Base-by-base conservation (phyloP, 2,113 vertebrate species). In the Corythornis madagascariensis region DNA sequence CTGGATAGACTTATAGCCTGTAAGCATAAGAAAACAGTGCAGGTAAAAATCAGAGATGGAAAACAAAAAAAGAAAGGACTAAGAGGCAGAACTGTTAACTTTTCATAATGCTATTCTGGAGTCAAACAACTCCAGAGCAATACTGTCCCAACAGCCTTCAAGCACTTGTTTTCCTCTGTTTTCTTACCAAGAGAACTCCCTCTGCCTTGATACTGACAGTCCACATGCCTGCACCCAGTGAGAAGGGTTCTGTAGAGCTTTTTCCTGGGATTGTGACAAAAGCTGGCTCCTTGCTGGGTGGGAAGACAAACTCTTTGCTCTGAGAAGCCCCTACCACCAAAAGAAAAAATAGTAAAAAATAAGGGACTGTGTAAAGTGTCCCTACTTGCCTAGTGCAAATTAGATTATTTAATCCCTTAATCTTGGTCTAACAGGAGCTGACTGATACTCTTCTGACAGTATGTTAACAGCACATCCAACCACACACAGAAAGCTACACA, bases 171-270 rank as follows among this genome's bases (percentile, higher is more conserved):
- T 86, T 84, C 52, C n/a, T 70, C 67, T 79, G 56, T 64, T 77
- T 75, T 84, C 98, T 98, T 97, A 99, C 99, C 98, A 99, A 96
- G 18, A 99, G 97, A 52, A 99, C 95, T 38, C 98, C 98, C 87
- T 99, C 97, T 35, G 97, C 98, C 88, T 86, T 97, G 81, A 99
- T 97, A 83, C 96, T 98, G 96, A 98, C 94, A 64, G 97, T 97
- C 99, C 99, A 99, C 0, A 28, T 98, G 73, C 99, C 99, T 67
- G 98, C 97, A 42, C 63, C 88, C 92, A 99, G 92, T 10, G 91
- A 96, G 96, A 99, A 99, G 5, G 98, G 95, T 42, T 99, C 98
- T 72, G 97, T 93, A 52, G 98, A 98, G 84, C 97, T 98, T 52
- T 98, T 98, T 95, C 98, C 98, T 11, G 99, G 98, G 92, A 99